Conservation (phyloP, 53 echinoderm and acorn worm species). For the Paelopatides confundens region DNA sequence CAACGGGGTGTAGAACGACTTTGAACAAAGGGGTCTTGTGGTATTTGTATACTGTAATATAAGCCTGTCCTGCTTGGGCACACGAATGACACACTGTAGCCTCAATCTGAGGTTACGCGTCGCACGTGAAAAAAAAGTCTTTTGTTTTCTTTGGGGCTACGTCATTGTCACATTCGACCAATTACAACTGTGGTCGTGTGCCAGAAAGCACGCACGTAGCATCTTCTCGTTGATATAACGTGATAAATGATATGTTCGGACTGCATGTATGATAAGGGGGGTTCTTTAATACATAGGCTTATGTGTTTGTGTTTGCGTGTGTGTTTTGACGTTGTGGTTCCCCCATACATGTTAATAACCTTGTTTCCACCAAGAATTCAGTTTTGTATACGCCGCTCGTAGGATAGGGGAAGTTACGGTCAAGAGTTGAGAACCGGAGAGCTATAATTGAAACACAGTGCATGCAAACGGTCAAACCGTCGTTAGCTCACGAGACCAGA, state of each 20-base stretch:
- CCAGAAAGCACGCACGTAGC: neutral
- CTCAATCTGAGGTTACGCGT: constrained; percentile 29
- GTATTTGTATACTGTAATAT: too few species aligned
- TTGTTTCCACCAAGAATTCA: too few species aligned
- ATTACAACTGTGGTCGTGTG: constrained; percentile 35
- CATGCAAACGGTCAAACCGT: constrained; percentile 34
- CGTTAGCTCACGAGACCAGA: constrained; percentile 7
- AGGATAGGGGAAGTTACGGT: neutral
- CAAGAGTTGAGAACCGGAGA: neutral
- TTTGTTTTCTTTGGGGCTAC: constrained; percentile 28
- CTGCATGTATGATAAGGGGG: too few species aligned
- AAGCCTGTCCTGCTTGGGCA: neutral
- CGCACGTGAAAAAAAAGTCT: constrained; percentile 3
- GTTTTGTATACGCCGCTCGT: neutral
- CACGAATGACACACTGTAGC: constrained; percentile 5
- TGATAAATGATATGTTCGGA: too few species aligned
- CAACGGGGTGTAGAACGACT: neutral
- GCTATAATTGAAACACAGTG: constrained; percentile 31
- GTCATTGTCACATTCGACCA: constrained; percentile 29
- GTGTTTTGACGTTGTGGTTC: too few species aligned
- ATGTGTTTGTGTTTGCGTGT: too few species aligned
- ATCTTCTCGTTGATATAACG: too few species aligned
- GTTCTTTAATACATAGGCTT: too few species aligned
- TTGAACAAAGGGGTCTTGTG: too few species aligned
- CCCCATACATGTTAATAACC: too few species aligned